phyloP scores from a whole-genome alignment of 2,888 invertebrate genomes.

The Orthosia gracilis region DNA sequence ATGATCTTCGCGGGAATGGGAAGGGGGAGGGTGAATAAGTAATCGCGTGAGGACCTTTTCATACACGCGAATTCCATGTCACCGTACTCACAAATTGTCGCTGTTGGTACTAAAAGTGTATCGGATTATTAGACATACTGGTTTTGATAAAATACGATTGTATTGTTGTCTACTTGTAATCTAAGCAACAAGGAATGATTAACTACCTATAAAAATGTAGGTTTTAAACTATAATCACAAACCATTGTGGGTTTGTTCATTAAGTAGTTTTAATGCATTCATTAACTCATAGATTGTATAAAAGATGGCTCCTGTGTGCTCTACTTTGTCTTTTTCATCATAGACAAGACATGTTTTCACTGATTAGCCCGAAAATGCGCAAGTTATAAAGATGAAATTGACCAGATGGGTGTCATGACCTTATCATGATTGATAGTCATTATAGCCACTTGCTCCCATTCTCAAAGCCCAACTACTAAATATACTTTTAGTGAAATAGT shows the following conservation, averaged over 20 bases:
- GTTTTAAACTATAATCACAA: constrained; percentile 15
- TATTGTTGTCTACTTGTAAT: constrained; percentile 7
- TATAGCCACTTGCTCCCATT: constrained; percentile 36
- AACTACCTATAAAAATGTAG: background rate
- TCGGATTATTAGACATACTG: background rate
- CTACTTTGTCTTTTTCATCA: constrained; percentile 1
- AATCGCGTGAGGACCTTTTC: constrained; percentile 48
- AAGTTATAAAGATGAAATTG: constrained; percentile 2
- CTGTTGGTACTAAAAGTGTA: too few relatives aligned
- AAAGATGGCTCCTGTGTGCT: background rate
- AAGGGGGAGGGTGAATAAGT: constrained; percentile 18
- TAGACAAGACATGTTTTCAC: background rate
- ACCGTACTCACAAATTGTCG: constrained; percentile 18
- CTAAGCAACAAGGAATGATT: constrained; percentile 1
- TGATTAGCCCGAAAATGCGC: background rate
- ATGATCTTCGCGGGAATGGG: constrained; percentile 26
- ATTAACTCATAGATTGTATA: background rate
- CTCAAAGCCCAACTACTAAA: constrained; percentile 16
- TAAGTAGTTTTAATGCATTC: background rate
- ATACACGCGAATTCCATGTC: constrained; percentile 45
- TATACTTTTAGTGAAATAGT: constrained; percentile 36
- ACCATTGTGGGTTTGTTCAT: background rate
- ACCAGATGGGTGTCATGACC: constrained; percentile 14
- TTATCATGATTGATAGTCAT: constrained; percentile 50
- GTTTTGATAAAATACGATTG: too few relatives aligned